Conservation (phyloP, 2,888 invertebrate species). For the Erebia ligea region DNA sequence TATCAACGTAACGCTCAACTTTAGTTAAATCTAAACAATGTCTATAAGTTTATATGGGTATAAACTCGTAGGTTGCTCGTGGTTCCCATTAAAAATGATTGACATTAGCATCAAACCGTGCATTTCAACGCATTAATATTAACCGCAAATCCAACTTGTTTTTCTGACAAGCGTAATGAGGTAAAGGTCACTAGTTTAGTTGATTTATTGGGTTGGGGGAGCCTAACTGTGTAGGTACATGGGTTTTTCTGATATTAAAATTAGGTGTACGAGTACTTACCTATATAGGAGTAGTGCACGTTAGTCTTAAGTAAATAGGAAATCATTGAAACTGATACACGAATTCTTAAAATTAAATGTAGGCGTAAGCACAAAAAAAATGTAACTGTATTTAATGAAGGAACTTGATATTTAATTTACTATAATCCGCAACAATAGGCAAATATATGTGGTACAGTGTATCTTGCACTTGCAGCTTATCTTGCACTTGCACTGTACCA, state of each 20-base stretch:
- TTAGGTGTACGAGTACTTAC: too few species aligned
- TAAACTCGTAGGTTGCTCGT: not conserved
- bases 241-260: not conserved
- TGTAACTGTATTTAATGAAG: too few species aligned
- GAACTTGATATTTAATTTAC: too few species aligned
- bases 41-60: not conserved
- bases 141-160: conserved; percentile 35
- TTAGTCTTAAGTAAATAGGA: too few species aligned
- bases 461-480: too few species aligned
- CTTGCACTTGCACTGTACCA: too few species aligned
- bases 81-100: conserved; percentile 38
- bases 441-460: too few species aligned
- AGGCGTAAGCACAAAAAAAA: too few species aligned
- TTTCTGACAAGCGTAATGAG: conserved; percentile 39
- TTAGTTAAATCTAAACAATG: not conserved
- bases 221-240: conserved; percentile 7
- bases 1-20: not conserved
- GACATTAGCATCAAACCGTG: conserved; percentile 38
- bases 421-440: too few species aligned
- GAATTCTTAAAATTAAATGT: too few species aligned
- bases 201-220: conserved; percentile 27
- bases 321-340: too few species aligned
- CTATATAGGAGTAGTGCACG: too few species aligned
- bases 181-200: conserved; percentile 41
- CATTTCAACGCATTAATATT: conserved; percentile 40